Base-by-base conservation (phyloP, 2,113 vertebrate species). In the Hystrix brachyura region DNA sequence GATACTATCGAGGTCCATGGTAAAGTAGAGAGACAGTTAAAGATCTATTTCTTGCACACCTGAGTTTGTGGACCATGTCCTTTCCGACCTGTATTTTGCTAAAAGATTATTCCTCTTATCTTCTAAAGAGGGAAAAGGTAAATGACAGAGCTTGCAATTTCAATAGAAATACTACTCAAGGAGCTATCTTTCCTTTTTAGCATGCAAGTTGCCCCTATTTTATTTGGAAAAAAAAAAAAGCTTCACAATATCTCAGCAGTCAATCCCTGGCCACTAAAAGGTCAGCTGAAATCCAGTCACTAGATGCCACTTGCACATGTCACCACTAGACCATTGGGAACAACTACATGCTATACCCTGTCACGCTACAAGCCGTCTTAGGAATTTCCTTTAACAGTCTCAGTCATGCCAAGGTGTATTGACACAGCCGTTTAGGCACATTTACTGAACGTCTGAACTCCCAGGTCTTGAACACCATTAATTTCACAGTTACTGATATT, bases 401-500 rank as follows among this genome's bases (percentile, higher is more conserved):
- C 87, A 86, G 87, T 92, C 60, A 14, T 9, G 82, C 46, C 23
- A 92, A 94, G 55, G 90, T 95, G 17, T 89, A 64, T 27, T 94
- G 94, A 96, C 59, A 79, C 43, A 94, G 91, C 62, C 94, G 81
- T 69, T 32, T 29, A 88, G 18, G 64, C 74, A 90, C 83, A 76
- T 38, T 69, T 38, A 72, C 7, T 21, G 25, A 96, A 48, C 81
- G 90, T 38, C 94, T 98, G 93, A 79, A 88, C 85, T 93, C 71
- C 62, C 46, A 57, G 32, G 57, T 80, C 67, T 93, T 48, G 25
- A 51, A n/a, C 4, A 27, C 48, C 25, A 76, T 91, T 94, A 91
- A 96, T 90, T 95, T 98, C 55, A 84, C 34, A 91, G 78, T 81
- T 64, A 64, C 72, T 21, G n/a, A 76, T 88, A 60, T 19, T 81